A percentile compares a stretch with the other conserved stretches of the same genome.
Evolutionary conservation across 2,797 vertebrate genomes (phyloP).

Genomic region (Borostomias antarcticus): DNA sequence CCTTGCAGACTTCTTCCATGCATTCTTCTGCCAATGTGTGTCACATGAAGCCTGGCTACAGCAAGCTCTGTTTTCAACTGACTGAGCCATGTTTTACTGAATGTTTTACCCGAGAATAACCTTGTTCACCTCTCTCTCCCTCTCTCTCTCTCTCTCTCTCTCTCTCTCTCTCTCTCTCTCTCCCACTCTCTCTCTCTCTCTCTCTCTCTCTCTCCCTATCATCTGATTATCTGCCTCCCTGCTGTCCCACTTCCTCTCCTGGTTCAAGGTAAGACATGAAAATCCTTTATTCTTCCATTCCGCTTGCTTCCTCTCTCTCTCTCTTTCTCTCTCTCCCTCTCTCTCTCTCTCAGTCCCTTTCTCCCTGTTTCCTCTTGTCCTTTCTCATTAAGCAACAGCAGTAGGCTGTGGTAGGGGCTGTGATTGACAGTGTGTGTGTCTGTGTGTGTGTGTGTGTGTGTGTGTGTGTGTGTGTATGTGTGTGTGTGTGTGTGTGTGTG

Average conservation of each 20-base stretch:
- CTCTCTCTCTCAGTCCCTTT: neutral
- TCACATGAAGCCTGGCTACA: no score
- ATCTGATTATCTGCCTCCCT: neutral
- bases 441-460: no score
- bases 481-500: no score
- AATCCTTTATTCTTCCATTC: neutral
- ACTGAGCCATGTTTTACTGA: neutral
- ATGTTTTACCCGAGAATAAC: slow-evolving; percentile 10
- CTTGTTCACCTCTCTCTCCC: neutral
- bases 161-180: neutral
- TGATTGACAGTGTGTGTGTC: neutral
- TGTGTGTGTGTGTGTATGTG: no score
- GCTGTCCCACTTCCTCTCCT: neutral
- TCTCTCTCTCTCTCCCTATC: slow-evolving; percentile 14
- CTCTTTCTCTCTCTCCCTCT: neutral
- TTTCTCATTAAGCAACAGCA: neutral
- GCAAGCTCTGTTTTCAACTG: no score
- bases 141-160: neutral
- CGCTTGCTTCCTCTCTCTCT: no score
- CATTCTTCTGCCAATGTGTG: neutral
- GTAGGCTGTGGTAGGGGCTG: neutral
- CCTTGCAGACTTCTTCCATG: neutral
- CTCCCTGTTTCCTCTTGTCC: no score
- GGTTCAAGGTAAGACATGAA: slow-evolving; percentile 33
- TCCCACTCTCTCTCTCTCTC: neutral